phyloP scores from a whole-genome alignment of 2,113 vertebrate genomes.

The Mesoclemmys tuberculata region DNA sequence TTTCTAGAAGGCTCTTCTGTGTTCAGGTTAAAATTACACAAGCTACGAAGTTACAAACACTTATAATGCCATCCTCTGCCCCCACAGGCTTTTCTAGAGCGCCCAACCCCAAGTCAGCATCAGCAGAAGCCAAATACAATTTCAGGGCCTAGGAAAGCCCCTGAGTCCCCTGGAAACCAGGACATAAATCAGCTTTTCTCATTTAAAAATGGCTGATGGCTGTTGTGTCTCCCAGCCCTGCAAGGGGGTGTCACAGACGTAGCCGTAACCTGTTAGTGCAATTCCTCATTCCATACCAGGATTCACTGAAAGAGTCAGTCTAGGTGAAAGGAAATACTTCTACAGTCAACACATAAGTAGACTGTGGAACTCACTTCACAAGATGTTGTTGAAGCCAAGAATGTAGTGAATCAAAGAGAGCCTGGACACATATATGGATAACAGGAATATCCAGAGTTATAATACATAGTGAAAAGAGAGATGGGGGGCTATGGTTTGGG shows the following conservation, averaged over 20 bases:
- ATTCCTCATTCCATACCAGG: background rate
- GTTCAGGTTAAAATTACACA: too few species aligned
- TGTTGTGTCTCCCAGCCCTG: background rate
- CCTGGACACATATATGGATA: background rate
- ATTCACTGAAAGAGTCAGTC: background rate
- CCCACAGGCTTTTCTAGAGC: too few species aligned
- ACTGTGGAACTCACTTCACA: background rate
- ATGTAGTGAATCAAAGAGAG: background rate
- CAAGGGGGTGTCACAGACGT: background rate
- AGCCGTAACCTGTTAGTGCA: background rate
- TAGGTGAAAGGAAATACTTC: background rate
- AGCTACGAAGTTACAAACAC: too few species aligned
- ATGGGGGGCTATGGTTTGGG: background rate
- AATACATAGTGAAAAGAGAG: background rate
- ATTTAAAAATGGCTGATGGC: too few species aligned
- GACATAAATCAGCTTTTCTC: too few species aligned
- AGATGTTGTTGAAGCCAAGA: background rate
- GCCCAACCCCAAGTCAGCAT: too few species aligned
- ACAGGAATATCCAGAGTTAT: background rate
- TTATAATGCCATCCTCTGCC: too few species aligned
- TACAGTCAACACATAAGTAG: background rate
- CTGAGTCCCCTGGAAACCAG: too few species aligned
- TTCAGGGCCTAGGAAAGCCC: too few species aligned
- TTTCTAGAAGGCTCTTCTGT: too few species aligned
- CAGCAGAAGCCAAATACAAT: too few species aligned